Base-by-base conservation (phyloP, 2,888 invertebrate genomes). In the Pogonocherus hispidulus region DNA sequence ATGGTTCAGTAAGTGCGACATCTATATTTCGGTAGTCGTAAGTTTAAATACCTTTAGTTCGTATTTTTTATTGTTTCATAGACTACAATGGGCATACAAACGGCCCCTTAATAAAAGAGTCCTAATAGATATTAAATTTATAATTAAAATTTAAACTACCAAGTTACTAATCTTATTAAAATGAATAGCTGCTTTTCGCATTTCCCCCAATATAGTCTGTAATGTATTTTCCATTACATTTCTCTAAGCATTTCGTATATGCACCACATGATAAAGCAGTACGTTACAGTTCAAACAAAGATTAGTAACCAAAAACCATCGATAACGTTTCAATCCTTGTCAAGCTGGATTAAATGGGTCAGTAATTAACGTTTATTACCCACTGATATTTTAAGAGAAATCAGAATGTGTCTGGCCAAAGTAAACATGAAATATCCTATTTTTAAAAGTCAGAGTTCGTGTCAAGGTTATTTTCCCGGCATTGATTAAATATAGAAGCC, bases 381-480 rank as follows among this genome's bases (percentile, higher is more conserved):
- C 18, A 54, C 27, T 27, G 27, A 35, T 54, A 54, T 54, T 54
- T 52, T 32, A 54, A 32, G 52, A 54, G 35, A 19, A 35, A 27
- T 35, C 9, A 16, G 3, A 35, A 32, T 54, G n/a, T 54, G 18
- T 35, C 11, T 35, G 32, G 52, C 52, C 35, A 54, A 54, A 54
- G 18, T 27, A 54, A 54, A 54, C 27, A 52, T 52, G 18, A 54
- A 14, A 16, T 44, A 8, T 54, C 52, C 35, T 35, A 35, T 54
- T 54, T 54, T 32, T 54, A 54, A 35, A 27, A 54, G 18, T 23
- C 52, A 32, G 52, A 8, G 52, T 35, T 27, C 35, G 19, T 54
- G 52, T 54, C 52, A 54, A 54, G 52, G 52, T 54, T 54, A 54
- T 54, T 32, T 35, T 27, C 52, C 16, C 19, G 35, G 27, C 9